Evolutionary conservation across 2,797 vertebrate genomes (phyloP).

Genomic region (Argyrosomus regius): DNA sequence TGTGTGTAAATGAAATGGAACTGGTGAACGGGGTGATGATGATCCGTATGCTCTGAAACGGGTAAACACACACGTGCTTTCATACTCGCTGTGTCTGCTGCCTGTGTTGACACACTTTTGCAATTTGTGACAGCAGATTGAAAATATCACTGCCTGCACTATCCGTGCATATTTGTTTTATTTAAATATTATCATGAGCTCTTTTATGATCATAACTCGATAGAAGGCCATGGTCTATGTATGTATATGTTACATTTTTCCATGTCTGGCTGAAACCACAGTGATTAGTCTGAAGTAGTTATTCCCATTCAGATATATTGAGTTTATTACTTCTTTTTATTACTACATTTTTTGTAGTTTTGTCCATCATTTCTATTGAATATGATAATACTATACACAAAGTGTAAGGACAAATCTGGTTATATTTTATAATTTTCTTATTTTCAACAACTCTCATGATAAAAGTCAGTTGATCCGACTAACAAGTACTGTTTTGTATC

Average conservation of each 20-base stretch:
- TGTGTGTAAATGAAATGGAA: neutral
- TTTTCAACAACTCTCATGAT: neutral
- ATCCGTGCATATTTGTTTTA: neutral
- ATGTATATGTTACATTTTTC: too few relatives aligned
- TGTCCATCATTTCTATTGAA: neutral
- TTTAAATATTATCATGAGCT: neutral
- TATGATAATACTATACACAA: neutral
- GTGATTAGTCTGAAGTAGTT: neutral
- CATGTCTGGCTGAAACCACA: neutral
- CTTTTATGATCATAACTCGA: neutral
- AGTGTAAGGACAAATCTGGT: neutral
- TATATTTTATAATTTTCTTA: neutral
- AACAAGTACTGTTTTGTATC: neutral
- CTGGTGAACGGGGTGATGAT: neutral
- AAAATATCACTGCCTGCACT: neutral
- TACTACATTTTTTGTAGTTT: neutral
- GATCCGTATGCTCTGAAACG: neutral
- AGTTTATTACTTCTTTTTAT: too few relatives aligned
- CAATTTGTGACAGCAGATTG: constrained; percentile 37
- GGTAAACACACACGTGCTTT: neutral
- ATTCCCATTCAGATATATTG: neutral
- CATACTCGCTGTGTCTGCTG: constrained; percentile 9
- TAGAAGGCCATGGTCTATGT: neutral
- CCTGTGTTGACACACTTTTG: constrained; percentile 31
- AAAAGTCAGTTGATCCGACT: neutral